Evolutionary conservation across 2,888 invertebrate genomes (phyloP), one percentile per base, ranked within the genome.

Genomic region (Eumacrocentrus americanus): DNA sequence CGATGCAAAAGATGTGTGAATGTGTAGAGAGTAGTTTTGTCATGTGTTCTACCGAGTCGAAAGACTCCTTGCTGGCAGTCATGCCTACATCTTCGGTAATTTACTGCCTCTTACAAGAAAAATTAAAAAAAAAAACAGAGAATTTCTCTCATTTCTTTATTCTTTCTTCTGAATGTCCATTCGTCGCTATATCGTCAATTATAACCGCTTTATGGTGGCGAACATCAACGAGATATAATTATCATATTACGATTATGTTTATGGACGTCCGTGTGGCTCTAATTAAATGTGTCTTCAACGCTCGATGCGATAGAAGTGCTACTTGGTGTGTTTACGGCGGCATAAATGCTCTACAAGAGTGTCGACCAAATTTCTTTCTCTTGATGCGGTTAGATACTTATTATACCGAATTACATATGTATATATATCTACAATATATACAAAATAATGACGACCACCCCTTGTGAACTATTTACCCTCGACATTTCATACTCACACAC

Each of bases 241-340:
- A 75, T 72, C 72, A 68, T 72, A 75, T 72, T 74, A 72, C 71
- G 69, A 75, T 74, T 74, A 73, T 66, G 63, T 70, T 75, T 71
- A 72, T 65, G 69, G 52, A 25, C 34, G 55, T 64, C 65, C 59
- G 59, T 58, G 61, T 65, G 69, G 60, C 64, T 70, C 66, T 68
- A 73, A 75, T 75, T 74, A 72, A 74, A 72, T 67, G 65, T 62
- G 59, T 66, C 72, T 62, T 59, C 62, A 23, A 54, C 58, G 44
- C 51, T 62, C 42, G 14, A 53, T 44, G 16, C 38, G 18, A 44
- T 44, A 11, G 22, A 37, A 22, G 37, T 46, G 47, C 47, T 38
- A 56, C 25, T 48, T 18, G 34, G 38, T 60, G 61, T 65, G 67
- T 70, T 72, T 65, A 68, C 64, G 63, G 64, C 55, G 42, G 54